Evolutionary conservation across 2,113 vertebrate genomes (phyloP).

Genomic region (Reinhardtius hippoglossoides): DNA sequence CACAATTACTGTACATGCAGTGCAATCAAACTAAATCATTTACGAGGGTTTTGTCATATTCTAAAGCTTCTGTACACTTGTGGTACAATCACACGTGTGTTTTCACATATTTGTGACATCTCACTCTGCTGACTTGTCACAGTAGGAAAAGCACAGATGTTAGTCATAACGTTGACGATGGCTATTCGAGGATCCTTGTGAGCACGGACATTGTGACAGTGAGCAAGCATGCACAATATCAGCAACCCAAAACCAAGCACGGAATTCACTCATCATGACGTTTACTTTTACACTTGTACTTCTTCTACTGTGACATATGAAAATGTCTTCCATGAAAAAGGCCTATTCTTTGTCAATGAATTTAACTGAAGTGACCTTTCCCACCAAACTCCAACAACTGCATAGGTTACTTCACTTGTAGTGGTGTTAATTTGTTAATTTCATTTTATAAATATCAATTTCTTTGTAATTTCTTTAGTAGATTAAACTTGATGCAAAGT

Average conservation of each 20-base stretch:
- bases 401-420: neutral
- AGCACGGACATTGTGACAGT: too few species aligned
- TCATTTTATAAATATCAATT: neutral
- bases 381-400: too few species aligned
- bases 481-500: constrained; percentile 5
- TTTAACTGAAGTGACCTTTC: too few species aligned
- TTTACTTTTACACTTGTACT: too few species aligned
- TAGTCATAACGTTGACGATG: neutral
- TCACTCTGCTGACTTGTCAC: neutral
- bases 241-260: neutral
- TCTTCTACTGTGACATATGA: too few species aligned
- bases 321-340: too few species aligned
- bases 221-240: too few species aligned
- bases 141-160: neutral
- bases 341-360: too few species aligned
- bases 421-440: neutral
- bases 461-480: constrained; percentile 32
- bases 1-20: too few species aligned
- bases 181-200: too few species aligned
- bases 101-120: neutral
- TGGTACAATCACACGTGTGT: neutral
- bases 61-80: neutral
- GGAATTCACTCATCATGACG: neutral
- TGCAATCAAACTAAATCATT: too few species aligned
- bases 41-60: neutral